These are phyloP conservation scores for Cydia strobilella DNA, from an alignment of 1,140 invertebrate species.

Conservation along the genomic window DNA sequence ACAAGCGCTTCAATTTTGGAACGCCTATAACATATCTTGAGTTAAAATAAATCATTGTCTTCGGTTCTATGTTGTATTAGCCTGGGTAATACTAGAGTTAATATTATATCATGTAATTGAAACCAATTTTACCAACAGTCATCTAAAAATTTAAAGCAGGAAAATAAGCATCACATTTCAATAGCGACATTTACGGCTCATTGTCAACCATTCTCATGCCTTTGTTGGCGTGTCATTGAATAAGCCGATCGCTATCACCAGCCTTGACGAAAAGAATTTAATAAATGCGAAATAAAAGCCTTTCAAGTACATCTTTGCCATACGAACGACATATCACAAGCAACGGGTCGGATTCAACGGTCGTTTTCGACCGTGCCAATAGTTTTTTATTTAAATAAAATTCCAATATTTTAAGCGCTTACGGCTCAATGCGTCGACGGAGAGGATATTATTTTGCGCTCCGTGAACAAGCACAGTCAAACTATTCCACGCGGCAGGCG, in stretches of 20 bases:
- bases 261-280: slow-evolving; percentile 65
- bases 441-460: slow-evolving; percentile 43
- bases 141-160: slow-evolving; percentile 33
- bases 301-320: slow-evolving; percentile 36
- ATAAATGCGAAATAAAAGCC: slow-evolving; percentile 56
- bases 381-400: slow-evolving; percentile 57
- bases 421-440: slow-evolving; percentile 43
- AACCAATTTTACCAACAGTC: neutral
- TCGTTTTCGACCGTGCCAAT: slow-evolving; percentile 34
- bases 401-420: slow-evolving; percentile 52
- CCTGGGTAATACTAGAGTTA: neutral
- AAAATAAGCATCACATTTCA: slow-evolving; percentile 60
- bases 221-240: slow-evolving; percentile 67
- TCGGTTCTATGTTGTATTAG: too few relatives aligned
- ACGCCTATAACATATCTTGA: too few relatives aligned
- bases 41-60: too few relatives aligned
- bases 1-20: too few relatives aligned
- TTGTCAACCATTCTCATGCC: slow-evolving; percentile 65
- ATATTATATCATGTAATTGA: neutral
- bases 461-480: slow-evolving; percentile 37
- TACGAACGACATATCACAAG: slow-evolving; percentile 38
- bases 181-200: slow-evolving; percentile 52
- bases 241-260: slow-evolving; percentile 65
- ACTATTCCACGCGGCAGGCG: slow-evolving; percentile 34
- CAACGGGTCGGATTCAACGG: slow-evolving; percentile 34